These are phyloP conservation scores for Melanerpes formicivorus DNA, from an alignment of 2,113 vertebrate genomes.

Conservation along the genomic window DNA sequence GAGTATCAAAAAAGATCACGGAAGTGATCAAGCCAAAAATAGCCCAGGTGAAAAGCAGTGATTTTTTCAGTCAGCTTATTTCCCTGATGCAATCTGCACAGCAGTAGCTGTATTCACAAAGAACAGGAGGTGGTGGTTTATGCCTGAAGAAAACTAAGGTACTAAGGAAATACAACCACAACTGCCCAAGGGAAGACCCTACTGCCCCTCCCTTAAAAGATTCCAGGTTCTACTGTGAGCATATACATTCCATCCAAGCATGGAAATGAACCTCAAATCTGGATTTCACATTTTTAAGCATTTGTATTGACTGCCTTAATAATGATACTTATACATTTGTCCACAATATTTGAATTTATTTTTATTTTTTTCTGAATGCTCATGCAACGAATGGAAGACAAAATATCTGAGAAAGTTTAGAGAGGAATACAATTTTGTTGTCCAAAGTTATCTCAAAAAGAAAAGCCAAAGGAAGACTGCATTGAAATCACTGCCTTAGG, in stretches of 20 bases:
- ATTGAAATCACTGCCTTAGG: not conserved
- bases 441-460: not conserved
- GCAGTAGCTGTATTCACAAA: not conserved
- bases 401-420: not conserved
- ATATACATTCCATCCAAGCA: not conserved
- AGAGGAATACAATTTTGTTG: not conserved
- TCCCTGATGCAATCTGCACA: not conserved
- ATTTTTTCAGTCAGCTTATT: not conserved
- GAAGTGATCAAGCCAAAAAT: constrained; percentile 13
- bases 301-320: not conserved
- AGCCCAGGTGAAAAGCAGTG: not conserved
- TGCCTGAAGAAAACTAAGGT: not conserved
- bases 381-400: not conserved
- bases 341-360: not conserved
- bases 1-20: not conserved
- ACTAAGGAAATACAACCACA: not conserved
- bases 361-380: not conserved
- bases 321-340: not conserved
- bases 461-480: not conserved
- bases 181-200: not conserved
- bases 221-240: not conserved
- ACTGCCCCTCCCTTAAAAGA: not conserved
- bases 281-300: not conserved
- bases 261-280: not conserved
- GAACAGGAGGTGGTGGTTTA: not conserved